Evolutionary conservation across 2,888 invertebrate species (phyloP).

Genomic region (Nudaria mundana): DNA sequence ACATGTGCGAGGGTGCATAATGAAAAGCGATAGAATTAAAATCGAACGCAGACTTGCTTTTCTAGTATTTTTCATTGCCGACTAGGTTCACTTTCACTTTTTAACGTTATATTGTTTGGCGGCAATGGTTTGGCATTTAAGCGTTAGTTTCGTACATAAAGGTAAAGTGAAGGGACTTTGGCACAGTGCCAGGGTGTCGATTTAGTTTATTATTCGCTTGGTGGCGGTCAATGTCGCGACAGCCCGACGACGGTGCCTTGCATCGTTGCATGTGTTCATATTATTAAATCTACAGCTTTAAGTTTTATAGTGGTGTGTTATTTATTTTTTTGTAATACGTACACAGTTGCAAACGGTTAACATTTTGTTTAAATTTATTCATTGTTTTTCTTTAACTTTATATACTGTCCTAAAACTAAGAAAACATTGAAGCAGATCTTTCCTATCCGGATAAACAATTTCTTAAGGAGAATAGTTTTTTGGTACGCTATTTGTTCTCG

Average conservation of each 20-base stretch:
- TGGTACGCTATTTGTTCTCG: too few relatives aligned
- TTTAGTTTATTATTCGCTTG: constrained; percentile 76
- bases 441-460: constrained; percentile 27
- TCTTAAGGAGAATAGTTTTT: constrained; percentile 25
- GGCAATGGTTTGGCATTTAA: constrained; percentile 38
- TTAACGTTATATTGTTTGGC: constrained; percentile 18
- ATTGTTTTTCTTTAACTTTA: too few relatives aligned
- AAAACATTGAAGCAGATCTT: constrained; percentile 26
- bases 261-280: constrained; percentile 63
- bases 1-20: constrained; percentile 42
- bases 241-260: constrained; percentile 57
- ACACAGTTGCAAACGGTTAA: neutral
- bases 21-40: constrained; percentile 44
- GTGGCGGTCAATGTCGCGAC: constrained; percentile 80
- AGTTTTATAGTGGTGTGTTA: constrained; percentile 29
- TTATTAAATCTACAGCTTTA: constrained; percentile 47
- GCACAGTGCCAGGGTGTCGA: constrained; percentile 70
- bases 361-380: too few relatives aligned
- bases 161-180: constrained; percentile 71
- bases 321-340: constrained; percentile 7
- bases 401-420: too few relatives aligned
- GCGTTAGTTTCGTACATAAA: constrained; percentile 46
- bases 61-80: constrained; percentile 35
- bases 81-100: constrained; percentile 31
- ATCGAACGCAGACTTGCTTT: constrained; percentile 39